Percentiles rank a stretch among this genome's conserved stretches.
These are phyloP conservation scores for Oscheius sp. DNA, from an alignment of 1,140 invertebrate genomes.

Conservation along the genomic window DNA sequence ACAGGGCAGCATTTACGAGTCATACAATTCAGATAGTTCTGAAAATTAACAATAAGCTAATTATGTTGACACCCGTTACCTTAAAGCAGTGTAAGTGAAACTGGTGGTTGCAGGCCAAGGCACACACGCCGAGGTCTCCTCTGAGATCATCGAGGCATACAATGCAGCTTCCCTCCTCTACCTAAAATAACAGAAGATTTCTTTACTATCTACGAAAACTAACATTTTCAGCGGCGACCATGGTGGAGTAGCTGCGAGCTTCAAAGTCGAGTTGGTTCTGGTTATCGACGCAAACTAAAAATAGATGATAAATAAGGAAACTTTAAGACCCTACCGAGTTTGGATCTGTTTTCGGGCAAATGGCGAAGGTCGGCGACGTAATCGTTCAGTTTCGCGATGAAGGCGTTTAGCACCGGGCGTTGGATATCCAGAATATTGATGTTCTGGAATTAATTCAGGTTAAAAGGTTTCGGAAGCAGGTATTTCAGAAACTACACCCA, in stretches of 20 bases:
- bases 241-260: too few species aligned
- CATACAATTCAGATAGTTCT: not conserved
- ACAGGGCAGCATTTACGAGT: conserved; percentile 7
- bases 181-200: not conserved
- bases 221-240: not conserved
- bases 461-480: not conserved
- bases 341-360: not conserved
- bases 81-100: conserved; percentile 7
- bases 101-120: not conserved
- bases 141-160: not conserved
- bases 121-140: not conserved
- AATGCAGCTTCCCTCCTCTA: not conserved
- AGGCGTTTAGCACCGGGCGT: not conserved
- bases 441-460: not conserved
- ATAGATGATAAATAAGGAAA: not conserved
- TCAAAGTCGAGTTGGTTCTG: not conserved
- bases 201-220: not conserved
- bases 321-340: not conserved
- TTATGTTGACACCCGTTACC: not conserved
- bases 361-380: not conserved
- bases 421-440: not conserved
- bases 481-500: not conserved
- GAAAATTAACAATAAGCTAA: not conserved
- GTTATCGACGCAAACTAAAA: not conserved
- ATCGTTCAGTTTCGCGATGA: not conserved